These are phyloP conservation scores for Balanococcus diminutus DNA, from an alignment of 2,888 invertebrate species.

Conservation along the genomic window DNA sequence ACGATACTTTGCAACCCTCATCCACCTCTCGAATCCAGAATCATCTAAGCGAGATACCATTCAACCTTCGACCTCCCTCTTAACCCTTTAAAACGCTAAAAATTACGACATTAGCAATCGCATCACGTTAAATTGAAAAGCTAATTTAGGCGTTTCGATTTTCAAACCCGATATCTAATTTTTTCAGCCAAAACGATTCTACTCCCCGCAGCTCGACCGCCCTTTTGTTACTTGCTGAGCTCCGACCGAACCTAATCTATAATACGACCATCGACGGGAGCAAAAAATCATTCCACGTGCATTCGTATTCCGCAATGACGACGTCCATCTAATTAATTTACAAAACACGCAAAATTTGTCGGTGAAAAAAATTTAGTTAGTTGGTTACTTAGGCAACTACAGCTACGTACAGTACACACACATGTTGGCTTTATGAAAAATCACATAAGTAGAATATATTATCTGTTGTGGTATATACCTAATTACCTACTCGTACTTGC, in stretches of 20 bases:
- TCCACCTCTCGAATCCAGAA: neutral
- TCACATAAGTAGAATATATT: no score
- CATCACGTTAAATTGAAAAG: neutral
- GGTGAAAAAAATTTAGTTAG: neutral
- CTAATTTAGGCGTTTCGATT: neutral
- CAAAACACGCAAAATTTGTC: neutral
- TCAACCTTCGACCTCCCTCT: neutral
- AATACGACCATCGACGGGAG: neutral
- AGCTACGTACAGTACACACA: no score
- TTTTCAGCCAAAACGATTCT: conserved; percentile 6
- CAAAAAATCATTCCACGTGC: neutral
- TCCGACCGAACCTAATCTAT: neutral
- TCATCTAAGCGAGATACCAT: neutral
- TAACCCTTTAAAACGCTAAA: neutral
- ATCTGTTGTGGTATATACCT: no score
- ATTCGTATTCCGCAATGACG: neutral
- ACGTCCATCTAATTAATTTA: conserved; percentile 8
- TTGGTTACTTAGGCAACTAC: conserved; percentile 17
- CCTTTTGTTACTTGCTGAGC: neutral
- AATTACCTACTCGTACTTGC: neutral
- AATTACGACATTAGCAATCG: neutral
- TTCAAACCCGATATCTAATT: conserved; percentile 7
- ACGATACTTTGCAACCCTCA: neutral
- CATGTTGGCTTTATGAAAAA: neutral
- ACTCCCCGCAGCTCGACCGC: neutral